Evolutionary conservation across 2,888 invertebrate species (phyloP).

Genomic region (Callimorpha dominula): DNA sequence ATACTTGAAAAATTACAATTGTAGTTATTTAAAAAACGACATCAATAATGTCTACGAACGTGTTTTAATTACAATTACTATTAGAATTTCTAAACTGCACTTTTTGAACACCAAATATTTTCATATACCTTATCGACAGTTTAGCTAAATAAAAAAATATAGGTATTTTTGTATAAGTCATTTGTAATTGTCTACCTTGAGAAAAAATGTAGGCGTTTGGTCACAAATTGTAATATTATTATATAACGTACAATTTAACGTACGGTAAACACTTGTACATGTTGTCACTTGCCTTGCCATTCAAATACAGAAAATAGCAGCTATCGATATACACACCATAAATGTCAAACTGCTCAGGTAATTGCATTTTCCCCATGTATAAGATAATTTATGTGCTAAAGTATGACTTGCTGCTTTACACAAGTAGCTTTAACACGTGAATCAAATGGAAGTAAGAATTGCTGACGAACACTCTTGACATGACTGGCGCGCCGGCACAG

Average conservation of each 20-base stretch:
- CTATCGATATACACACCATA: constrained; percentile 10
- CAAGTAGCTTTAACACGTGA: constrained; percentile 6
- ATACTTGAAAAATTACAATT: constrained; percentile 50
- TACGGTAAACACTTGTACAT: constrained; percentile 57
- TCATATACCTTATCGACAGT: constrained; percentile 78
- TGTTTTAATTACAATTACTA: constrained; percentile 67
- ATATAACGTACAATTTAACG: constrained; percentile 31
- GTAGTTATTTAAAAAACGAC: constrained; percentile 59
- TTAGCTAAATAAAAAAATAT: constrained; percentile 86
- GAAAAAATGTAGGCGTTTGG: constrained; percentile 78
- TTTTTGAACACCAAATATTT: constrained; percentile 82
- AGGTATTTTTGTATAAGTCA: constrained; percentile 79
- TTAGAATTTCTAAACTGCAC: constrained; percentile 74
- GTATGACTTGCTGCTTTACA: constrained; percentile 9
- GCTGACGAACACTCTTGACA: constrained; percentile 12
- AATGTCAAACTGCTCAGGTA: constrained; percentile 16
- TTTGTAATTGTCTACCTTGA: constrained; percentile 75
- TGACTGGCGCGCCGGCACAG: constrained; percentile 11
- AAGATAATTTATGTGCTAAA: constrained; percentile 11
- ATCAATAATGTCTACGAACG: constrained; percentile 67
- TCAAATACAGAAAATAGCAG: constrained; percentile 26
- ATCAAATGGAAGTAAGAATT: constrained; percentile 10
- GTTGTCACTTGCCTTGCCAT: constrained; percentile 31
- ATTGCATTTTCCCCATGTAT: constrained; percentile 12
- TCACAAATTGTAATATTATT: constrained; percentile 60